These are phyloP conservation scores for Oscheius myriophilus DNA, from an alignment of 2,888 invertebrate genomes.

Conservation along the genomic window DNA sequence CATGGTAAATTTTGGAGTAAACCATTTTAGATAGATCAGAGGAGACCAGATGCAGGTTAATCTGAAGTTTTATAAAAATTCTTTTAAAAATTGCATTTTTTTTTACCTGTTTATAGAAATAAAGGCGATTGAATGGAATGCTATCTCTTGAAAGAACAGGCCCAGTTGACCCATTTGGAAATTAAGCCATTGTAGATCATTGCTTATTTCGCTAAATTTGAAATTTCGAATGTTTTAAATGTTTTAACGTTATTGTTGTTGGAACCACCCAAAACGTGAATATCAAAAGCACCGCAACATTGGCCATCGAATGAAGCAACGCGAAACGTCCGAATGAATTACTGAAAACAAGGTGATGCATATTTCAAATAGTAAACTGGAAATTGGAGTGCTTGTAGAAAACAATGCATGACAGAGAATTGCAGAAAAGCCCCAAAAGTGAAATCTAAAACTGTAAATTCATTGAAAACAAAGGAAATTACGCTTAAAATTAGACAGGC, in stretches of 20 bases:
- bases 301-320: slow-evolving; percentile 9
- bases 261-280: slow-evolving; percentile 16
- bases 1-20: slow-evolving; percentile 15
- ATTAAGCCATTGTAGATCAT: slow-evolving; percentile 5
- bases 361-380: not conserved
- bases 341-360: slow-evolving; percentile 3
- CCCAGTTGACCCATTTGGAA: slow-evolving; percentile 18
- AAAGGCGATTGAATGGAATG: slow-evolving; percentile 15
- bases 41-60: slow-evolving; percentile 17
- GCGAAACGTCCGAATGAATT: slow-evolving; percentile 27
- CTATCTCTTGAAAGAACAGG: slow-evolving; percentile 16
- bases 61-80: not conserved
- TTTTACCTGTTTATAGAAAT: slow-evolving; percentile 23
- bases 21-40: not conserved
- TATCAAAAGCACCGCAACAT: slow-evolving; percentile 15
- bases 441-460: not conserved
- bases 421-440: slow-evolving; percentile 10
- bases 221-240: not conserved
- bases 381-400: slow-evolving; percentile 12
- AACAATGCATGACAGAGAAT: slow-evolving; percentile 13
- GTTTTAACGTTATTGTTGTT: slow-evolving; percentile 9
- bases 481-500: no score
- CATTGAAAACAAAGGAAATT: no score
- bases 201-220: slow-evolving; percentile 1
- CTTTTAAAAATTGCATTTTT: not conserved